Conservation (phyloP, 1,140 invertebrate genomes). For the Nephila pilipes region DNA sequence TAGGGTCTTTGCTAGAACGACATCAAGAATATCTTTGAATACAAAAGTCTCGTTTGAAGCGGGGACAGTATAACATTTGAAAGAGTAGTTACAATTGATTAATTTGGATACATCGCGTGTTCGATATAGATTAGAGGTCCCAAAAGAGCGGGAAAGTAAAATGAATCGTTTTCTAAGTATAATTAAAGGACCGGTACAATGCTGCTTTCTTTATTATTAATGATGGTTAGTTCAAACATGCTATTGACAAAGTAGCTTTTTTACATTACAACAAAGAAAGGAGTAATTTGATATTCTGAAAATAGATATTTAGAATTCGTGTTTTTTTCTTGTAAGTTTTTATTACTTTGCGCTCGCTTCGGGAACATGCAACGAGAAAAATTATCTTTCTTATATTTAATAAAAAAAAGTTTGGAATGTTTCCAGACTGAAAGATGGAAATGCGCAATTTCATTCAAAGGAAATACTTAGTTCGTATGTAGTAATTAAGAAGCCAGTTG, state of each 20-base stretch:
- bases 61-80: neutral
- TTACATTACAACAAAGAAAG: neutral
- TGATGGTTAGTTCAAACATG: neutral
- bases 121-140: neutral
- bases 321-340: neutral
- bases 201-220: neutral
- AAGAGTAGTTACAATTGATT: neutral
- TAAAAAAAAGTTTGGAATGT: neutral
- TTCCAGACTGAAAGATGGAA: neutral
- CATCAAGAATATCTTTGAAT: neutral
- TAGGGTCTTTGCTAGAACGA: neutral
- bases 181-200: conserved; percentile 1
- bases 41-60: neutral
- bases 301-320: conserved; percentile 16
- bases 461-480: no score
- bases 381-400: no score
- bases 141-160: neutral
- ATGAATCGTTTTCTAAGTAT: neutral
- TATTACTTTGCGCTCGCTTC: neutral
- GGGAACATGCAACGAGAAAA: no score
- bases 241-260: neutral
- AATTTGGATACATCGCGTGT: neutral
- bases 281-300: neutral
- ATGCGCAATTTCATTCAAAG: no score
- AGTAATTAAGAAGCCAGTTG: no score